Base-by-base conservation (phyloP, 2,888 invertebrate genomes). In the Melinopterus prodromus region DNA sequence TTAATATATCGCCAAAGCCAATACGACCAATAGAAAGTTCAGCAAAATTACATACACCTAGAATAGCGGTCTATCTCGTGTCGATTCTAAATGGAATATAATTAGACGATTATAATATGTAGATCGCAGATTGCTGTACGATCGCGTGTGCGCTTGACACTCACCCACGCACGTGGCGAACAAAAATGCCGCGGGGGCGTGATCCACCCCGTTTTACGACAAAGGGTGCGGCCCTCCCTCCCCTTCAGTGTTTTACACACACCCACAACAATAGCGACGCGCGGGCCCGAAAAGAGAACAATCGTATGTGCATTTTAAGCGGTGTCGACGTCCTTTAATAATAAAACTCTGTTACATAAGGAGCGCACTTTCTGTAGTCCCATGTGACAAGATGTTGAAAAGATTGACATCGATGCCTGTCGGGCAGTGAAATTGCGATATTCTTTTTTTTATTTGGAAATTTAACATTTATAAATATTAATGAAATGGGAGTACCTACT, bases 211-310 rank as follows among this genome's bases (percentile, higher is more conserved):
- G 69, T 76, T 77, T 72, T 74, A 75, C 71, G 53, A 36, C 36
- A 70, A 53, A 80, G 78, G 80, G 80, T 80, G 80, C 78, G 80
- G 78, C 79, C 35, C 16, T 71, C 71, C 76, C 80, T 80, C 80
- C 80, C 80, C 77, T 78, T 77, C 53, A 36, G 76, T 80, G 80
- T 80, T 77, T 77, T 77, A 74, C 71, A 15, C 78, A 78, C 80
- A 72, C 80, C 78, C 80, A 72, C 78, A 78, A 74, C 53, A 53
- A 53, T 53, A 53, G 53, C 53, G 53, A 53, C 53, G 53, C 53
- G 53, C 53, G 53, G 53, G 16, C 74, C 77, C 77, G 77, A 77
- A 80, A 80, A 74, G 53, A 53, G 75, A 74, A 80, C 77, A 77
- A 77, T 77, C 77, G 72, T 80, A 74, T 77, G 77, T 74, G 80